Percentiles rank a stretch among this genome's conserved stretches.
Conservation (phyloP, 2,888 invertebrate species). For the Ernsta delagoae region DNA sequence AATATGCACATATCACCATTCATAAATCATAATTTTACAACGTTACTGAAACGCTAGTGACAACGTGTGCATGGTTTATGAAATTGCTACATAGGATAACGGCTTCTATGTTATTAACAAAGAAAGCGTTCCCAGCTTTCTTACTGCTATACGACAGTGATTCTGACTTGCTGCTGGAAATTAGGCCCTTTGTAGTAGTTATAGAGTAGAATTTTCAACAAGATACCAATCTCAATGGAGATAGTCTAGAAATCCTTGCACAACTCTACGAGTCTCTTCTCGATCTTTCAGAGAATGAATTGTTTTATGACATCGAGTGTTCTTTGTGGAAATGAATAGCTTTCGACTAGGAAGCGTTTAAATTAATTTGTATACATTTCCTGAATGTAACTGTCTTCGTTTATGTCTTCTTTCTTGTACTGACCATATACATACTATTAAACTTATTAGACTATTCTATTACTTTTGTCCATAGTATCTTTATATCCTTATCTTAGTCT, state of each 20-base stretch:
- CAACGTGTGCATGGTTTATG: slow-evolving; percentile 62
- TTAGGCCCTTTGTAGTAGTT: too few species aligned
- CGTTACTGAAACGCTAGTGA: slow-evolving; percentile 43
- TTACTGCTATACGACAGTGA: too few species aligned
- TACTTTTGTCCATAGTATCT: not conserved
- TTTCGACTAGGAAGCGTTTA: slow-evolving; percentile 9
- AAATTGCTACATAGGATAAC: slow-evolving; percentile 60
- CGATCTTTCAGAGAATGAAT: slow-evolving; percentile 35
- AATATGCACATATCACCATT: slow-evolving; percentile 7
- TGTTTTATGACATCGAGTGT: slow-evolving; percentile 30
- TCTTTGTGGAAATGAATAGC: slow-evolving; percentile 29
- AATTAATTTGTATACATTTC: slow-evolving; percentile 3
- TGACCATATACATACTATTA: not conserved
- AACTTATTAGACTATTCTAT: not conserved
- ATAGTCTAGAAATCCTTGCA: not conserved
- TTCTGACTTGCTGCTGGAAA: too few species aligned
- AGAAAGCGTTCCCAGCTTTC: slow-evolving; percentile 11
- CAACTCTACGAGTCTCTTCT: not conserved
- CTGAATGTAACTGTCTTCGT: not conserved
- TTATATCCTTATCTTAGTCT: not conserved
- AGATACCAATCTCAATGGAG: too few species aligned
- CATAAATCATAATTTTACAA: slow-evolving; percentile 50
- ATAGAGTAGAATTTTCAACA: slow-evolving; percentile 39
- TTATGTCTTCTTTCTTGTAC: not conserved
- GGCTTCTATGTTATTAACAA: slow-evolving; percentile 41